Percentiles rank a stretch among this genome's conserved stretches.
phyloP scores from a whole-genome alignment of 2,797 vertebrate genomes.

The Falco novaeseelandiae region DNA sequence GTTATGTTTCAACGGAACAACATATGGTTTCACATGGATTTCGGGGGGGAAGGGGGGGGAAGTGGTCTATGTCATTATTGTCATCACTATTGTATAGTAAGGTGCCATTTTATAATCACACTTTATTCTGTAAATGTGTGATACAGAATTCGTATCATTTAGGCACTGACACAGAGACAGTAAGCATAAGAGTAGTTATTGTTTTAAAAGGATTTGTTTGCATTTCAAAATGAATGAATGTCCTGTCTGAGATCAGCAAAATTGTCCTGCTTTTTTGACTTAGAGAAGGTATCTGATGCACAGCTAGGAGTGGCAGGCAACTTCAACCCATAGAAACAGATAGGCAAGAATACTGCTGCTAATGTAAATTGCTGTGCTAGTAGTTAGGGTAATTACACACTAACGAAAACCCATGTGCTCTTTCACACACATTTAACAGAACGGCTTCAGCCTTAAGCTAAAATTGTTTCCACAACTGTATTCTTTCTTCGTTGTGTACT shows the following conservation, averaged over 20 bases:
- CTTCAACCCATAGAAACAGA: neutral
- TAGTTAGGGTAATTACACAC: neutral
- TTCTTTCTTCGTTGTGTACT: neutral
- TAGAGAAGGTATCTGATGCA: neutral
- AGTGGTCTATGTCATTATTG: neutral
- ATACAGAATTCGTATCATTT: neutral
- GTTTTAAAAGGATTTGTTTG: neutral
- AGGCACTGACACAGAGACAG: accelerated
- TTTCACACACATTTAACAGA: neutral
- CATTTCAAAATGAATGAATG: neutral
- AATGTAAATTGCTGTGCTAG: neutral
- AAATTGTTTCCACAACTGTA: neutral
- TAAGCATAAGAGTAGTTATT: neutral
- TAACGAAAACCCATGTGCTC: accelerated
- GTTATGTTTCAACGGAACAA: neutral
- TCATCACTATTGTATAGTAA: neutral
- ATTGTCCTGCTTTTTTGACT: neutral
- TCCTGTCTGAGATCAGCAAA: neutral
- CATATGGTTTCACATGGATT: neutral
- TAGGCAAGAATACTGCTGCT: neutral
- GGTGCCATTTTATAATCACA: neutral
- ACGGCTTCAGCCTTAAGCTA: neutral
- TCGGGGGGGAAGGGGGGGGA: neutral
- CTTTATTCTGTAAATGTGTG: neutral
- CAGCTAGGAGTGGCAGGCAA: neutral